Base-by-base conservation (phyloP, 2,888 invertebrate genomes). In the Lysandra coridon region DNA sequence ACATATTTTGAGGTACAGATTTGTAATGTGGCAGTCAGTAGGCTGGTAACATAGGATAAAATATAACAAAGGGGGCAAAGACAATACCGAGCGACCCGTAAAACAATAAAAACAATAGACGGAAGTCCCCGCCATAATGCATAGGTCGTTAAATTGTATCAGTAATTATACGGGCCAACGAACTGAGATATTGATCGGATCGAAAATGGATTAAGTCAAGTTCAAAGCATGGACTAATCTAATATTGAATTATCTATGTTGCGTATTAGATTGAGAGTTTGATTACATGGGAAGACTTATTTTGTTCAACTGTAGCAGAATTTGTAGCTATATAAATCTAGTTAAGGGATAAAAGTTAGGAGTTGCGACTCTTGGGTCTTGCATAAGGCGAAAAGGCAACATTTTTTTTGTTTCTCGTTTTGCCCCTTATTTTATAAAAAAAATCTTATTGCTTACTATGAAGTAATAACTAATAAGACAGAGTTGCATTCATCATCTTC, bases 81-180 rank as follows among this genome's bases (percentile, higher is more conserved):
- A 78, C 57, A 78, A 69, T 30, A 23, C 75, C 53, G 57, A 57
- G 12, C 30, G 5, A n/a, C 23, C 74, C 75, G 79, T 79, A 57
- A 73, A 53, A 81, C 79, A 77, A 80, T 77, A 78, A 76, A 69
- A 64, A 79, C 79, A 79, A 79, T 79, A 62, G 44, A 75, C 79
- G 79, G 79, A 79, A 62, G 79, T 78, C 73, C 49, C 53, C 73
- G 69, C 33, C 69, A 69, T 69, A 33, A 64, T 64, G 37, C 33
- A 37, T 62, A 62, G 14, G 69, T 33, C 12, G 14, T 12, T 69
- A 69, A 64, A 69, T 69, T 69, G 69, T 37, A 12, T 44, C n/a
- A 44, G n/a, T 44, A 44, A 74, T 74, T 73, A 73, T n/a, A 7
- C 40, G 30, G 74, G 40, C 10, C 74, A 74, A n/a, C 44, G 74